Evolutionary conservation across 2,113 vertebrate genomes (phyloP).

Genomic region (Dicaeum eximium): DNA sequence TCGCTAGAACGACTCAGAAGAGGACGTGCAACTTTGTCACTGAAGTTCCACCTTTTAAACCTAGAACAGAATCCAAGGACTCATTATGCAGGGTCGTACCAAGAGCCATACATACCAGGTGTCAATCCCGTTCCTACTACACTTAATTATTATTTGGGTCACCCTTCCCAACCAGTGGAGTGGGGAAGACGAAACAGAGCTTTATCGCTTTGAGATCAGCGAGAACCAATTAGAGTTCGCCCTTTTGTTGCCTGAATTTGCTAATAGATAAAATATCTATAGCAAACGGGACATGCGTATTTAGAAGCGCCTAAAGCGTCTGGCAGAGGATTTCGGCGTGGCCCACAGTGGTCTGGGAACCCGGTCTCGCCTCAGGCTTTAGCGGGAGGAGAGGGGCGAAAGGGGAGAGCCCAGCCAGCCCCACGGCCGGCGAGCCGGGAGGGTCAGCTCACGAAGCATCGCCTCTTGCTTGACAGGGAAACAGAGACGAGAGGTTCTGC

Average conservation of each 20-base stretch:
- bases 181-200: not conserved
- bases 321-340: not conserved
- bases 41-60: not conserved
- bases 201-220: not conserved
- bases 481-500: not conserved
- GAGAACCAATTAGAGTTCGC: not conserved
- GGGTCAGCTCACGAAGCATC: not conserved
- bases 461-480: not conserved
- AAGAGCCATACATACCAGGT: not conserved
- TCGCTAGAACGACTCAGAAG: not conserved
- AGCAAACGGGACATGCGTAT: not conserved
- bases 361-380: not conserved
- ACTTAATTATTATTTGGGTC: not conserved
- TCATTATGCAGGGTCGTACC: not conserved
- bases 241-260: not conserved
- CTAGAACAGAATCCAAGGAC: not conserved
- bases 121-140: not conserved
- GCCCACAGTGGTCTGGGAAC: not conserved
- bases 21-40: not conserved
- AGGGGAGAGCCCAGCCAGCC: not conserved
- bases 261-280: too few species aligned
- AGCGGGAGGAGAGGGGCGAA: too few species aligned
- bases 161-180: not conserved
- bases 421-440: not conserved
- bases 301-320: not conserved